Evolutionary conservation across 2,888 invertebrate genomes (phyloP), one percentile per base, ranked within the genome.

Genomic region (Papilio gigon): DNA sequence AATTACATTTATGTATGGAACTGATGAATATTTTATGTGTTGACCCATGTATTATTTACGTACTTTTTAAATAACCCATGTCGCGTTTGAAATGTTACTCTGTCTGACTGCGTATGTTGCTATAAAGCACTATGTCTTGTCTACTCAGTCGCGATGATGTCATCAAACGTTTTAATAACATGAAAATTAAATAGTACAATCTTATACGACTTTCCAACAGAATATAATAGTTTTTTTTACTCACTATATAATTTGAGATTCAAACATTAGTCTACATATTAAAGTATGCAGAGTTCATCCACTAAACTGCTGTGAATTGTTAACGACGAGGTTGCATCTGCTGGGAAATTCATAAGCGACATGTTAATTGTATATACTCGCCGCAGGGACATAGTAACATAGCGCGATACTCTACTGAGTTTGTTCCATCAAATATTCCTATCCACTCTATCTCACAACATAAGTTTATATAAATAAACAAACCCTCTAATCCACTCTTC

Each of bases 1-100:
- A 70, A 72, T 65, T 64, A 47, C 33, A 47, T 64, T 44, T 42
- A 44, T 9, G 30, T 33, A 9, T 20, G 20, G 20, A 44, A 20
- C 9, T 44, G 8, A 20, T 25, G 25, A 50, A 50, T 50, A 50
- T 50, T 53, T 53, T 22, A 53, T 27, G 25, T 50, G 14, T 27
- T 27, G 50, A 50, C 11, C 12, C 0, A 22, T 22, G 22, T 47
- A 22, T 47, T 11, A 22, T 22, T 12, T 12, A 8, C 6, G 8
- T 17, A 9, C 9, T 44, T n/a, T 20, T 44, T 44, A 44, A 44
- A 20, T 44, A 0, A 44, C 11, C 20, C 8, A 42, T 42, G 20
- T 22, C 47, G 20, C 12, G 20, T 22, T 47, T 47, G 22, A 47
- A 22, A 22, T 33, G n/a, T n/a, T n/a, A n/a, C n/a, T n/a, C n/a